Conservation (phyloP, 2,113 vertebrate species). For the Syngnathoides biaculeatus region DNA sequence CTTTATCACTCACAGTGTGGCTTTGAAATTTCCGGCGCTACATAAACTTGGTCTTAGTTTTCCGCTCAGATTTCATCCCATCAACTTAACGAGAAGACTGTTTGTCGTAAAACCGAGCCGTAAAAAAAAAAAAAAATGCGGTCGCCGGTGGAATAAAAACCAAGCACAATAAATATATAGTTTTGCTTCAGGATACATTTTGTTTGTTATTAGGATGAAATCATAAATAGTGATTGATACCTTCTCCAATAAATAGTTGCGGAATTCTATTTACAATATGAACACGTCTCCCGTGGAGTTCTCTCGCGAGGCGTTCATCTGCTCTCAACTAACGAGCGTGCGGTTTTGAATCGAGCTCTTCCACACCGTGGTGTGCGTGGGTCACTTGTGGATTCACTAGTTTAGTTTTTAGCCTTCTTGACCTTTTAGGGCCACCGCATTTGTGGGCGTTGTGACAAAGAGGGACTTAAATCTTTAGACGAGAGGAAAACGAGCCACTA, state of each 20-base stretch:
- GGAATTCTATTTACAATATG: slow-evolving; percentile 88
- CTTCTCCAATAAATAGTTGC: slow-evolving; percentile 88
- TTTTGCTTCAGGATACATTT: slow-evolving; percentile 58
- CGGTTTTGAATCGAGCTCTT: slow-evolving; percentile 20
- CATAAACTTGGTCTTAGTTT: slow-evolving; percentile 35
- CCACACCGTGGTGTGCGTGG: neutral
- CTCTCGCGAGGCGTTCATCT: slow-evolving; percentile 29
- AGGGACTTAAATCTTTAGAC: too few species aligned
- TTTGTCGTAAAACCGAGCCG: slow-evolving; percentile 17
- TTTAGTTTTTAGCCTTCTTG: neutral
- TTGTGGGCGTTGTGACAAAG: neutral
- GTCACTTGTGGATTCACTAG: neutral
- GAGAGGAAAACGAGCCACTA: neutral
- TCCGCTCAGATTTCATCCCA: slow-evolving; percentile 39
- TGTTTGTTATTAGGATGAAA: slow-evolving; percentile 63
- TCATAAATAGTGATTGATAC: slow-evolving; percentile 83
- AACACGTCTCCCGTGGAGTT: slow-evolving; percentile 68
- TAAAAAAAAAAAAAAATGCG: slow-evolving; percentile 34
- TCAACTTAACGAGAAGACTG: slow-evolving; percentile 15
- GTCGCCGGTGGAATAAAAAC: slow-evolving; percentile 45
- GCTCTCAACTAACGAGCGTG: slow-evolving; percentile 34
- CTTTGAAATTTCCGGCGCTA: slow-evolving; percentile 26
- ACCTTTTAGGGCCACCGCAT: neutral
- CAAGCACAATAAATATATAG: slow-evolving; percentile 75
- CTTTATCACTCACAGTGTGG: slow-evolving; percentile 31